These are phyloP conservation scores for Propsilocerus akamusi DNA, from an alignment of 1,140 invertebrate genomes.

Conservation along the genomic window DNA sequence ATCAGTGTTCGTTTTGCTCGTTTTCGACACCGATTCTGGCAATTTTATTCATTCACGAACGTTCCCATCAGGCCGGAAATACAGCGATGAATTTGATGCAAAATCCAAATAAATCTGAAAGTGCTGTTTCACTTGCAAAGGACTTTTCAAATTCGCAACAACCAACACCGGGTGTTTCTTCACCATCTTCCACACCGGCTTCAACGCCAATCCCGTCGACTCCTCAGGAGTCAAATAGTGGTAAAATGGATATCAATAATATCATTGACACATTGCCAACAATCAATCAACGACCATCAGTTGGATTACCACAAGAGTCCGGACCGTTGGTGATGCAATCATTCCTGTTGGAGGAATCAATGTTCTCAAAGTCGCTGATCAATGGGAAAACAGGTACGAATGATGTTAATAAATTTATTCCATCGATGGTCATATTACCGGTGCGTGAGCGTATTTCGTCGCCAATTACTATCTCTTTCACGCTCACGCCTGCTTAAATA, in stretches of 20 bases:
- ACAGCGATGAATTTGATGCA: constrained; percentile 10
- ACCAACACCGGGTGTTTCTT: constrained; percentile 7
- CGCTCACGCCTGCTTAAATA: constrained; percentile 66
- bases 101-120: constrained; percentile 8
- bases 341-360: constrained; percentile 53
- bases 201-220: constrained; percentile 8
- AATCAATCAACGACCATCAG: constrained; percentile 33
- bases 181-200: constrained; percentile 6
- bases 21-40: constrained; percentile 78
- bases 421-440: constrained; percentile 80
- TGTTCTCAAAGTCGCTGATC: constrained; percentile 1
- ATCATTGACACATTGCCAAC: constrained; percentile 27
- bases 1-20: constrained; percentile 73
- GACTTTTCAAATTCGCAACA: constrained; percentile 6
- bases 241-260: constrained; percentile 23
- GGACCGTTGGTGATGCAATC: constrained; percentile 48
- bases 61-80: constrained; percentile 37
- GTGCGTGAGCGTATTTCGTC: constrained; percentile 65
- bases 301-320: constrained; percentile 34
- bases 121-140: constrained; percentile 6
- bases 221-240: constrained; percentile 17
- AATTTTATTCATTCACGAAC: constrained; percentile 79
- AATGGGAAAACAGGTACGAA: constrained; percentile 13
- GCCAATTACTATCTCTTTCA: constrained; percentile 73
- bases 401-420: constrained; percentile 45